Percentiles rank a stretch among this genome's conserved stretches.
Evolutionary conservation across 2,888 invertebrate species (phyloP).

Genomic region (Emmelina monodactyla): DNA sequence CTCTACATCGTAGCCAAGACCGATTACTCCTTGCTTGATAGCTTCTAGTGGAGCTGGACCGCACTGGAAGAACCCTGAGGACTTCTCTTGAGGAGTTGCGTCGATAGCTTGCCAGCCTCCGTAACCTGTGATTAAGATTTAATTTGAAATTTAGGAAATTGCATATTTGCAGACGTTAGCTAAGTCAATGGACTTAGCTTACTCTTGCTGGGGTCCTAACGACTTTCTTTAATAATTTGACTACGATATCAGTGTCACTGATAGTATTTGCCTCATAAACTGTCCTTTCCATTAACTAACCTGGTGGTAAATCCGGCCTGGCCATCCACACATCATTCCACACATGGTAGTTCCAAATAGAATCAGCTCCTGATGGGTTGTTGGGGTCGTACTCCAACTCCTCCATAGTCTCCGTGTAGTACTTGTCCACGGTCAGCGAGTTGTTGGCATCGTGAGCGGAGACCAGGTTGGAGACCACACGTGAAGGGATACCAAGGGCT

Average conservation of each 20-base stretch:
- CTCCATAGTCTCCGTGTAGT: conserved; percentile 72
- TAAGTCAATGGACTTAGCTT: too few relatives aligned
- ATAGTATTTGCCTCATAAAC: too few relatives aligned
- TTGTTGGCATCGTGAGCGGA: conserved; percentile 87
- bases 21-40: conserved; percentile 77
- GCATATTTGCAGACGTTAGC: too few relatives aligned
- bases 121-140: conserved; percentile 65
- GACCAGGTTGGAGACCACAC: conserved; percentile 82
- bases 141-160: too few relatives aligned
- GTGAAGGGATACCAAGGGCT: conserved; percentile 80
- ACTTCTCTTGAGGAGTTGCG: conserved; percentile 84
- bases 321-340: conserved; percentile 92
- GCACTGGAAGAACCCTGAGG: conserved; percentile 75
- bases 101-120: conserved; percentile 93
- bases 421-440: conserved; percentile 80
- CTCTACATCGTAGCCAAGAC: conserved; percentile 75
- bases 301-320: conserved; percentile 76
- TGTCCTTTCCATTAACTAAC: too few relatives aligned
- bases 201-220: too few relatives aligned
- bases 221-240: too few relatives aligned
- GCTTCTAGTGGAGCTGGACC: conserved; percentile 84
- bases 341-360: conserved; percentile 89
- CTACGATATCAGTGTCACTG: too few relatives aligned
- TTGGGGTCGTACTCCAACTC: conserved; percentile 73
- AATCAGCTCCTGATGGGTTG: conserved; percentile 73